Conservation (phyloP, 2,888 invertebrate species). For the Chrysotoxum bicinctum region DNA sequence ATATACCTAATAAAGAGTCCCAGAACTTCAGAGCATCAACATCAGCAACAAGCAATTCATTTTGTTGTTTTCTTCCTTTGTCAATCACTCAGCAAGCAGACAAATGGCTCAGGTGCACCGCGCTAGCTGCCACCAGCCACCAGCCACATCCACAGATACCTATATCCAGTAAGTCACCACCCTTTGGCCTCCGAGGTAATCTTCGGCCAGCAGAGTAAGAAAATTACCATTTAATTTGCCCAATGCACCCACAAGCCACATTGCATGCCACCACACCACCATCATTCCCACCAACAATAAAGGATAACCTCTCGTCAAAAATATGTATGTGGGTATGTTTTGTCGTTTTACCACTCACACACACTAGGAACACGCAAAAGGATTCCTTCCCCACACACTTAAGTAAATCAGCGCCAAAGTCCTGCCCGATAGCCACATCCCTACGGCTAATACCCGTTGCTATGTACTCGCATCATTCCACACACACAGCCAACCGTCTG, state of each 20-base stretch:
- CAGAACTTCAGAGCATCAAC: slow-evolving; percentile 30
- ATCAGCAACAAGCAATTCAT: slow-evolving; percentile 63
- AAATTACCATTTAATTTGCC: slow-evolving; percentile 70
- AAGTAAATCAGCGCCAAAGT: slow-evolving; percentile 77
- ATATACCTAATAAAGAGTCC: slow-evolving; percentile 1
- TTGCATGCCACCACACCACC: slow-evolving; percentile 26
- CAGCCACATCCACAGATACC: not conserved
- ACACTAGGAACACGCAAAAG: not conserved
- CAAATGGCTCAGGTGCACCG: slow-evolving; percentile 62
- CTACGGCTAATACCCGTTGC: slow-evolving; percentile 73
- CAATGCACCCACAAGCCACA: slow-evolving; percentile 62
- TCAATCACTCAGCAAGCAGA: slow-evolving; percentile 64
- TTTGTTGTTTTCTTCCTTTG: slow-evolving; percentile 60
- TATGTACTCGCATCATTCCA: slow-evolving; percentile 49
- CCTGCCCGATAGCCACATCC: slow-evolving; percentile 80
- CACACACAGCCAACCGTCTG: slow-evolving; percentile 14
- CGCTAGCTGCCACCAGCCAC: slow-evolving; percentile 31
- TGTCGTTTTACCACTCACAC: not conserved
- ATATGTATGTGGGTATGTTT: not conserved
- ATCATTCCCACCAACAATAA: not conserved
- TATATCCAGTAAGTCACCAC: slow-evolving; percentile 71
- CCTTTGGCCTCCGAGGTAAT: slow-evolving; percentile 69
- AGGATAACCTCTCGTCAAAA: not conserved
- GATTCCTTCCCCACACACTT: slow-evolving; percentile 38
- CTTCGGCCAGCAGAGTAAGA: slow-evolving; percentile 62